A percentile compares a stretch with the other conserved stretches of the same genome.
Evolutionary conservation across 2,888 invertebrate genomes (phyloP).

Genomic region (Cheilosia vernalis): DNA sequence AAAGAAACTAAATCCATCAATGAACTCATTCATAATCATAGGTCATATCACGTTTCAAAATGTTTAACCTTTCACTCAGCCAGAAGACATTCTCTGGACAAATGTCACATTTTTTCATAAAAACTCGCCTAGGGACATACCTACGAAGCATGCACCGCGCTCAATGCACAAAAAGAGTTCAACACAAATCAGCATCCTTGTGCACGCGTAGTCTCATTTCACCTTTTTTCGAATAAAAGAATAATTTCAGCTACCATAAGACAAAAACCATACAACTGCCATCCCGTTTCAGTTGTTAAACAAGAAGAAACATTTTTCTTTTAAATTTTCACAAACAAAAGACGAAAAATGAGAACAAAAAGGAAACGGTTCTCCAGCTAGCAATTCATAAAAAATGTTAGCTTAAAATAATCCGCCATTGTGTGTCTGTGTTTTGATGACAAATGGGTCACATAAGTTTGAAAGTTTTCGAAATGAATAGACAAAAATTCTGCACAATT

Average conservation of each 20-base stretch:
- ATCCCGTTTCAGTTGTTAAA: constrained; percentile 9
- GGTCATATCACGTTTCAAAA: constrained; percentile 5
- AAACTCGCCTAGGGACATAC: constrained; percentile 23
- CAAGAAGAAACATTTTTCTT: constrained; percentile 43
- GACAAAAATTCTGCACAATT: neutral
- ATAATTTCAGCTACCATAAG: constrained; percentile 1
- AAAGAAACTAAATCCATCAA: neutral
- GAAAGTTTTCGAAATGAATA: neutral
- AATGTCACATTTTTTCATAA: constrained; percentile 11
- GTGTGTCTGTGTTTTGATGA: constrained; percentile 26
- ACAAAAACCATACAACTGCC: neutral
- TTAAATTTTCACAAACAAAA: constrained; percentile 48
- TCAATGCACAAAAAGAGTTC: neutral
- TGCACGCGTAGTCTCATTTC: constrained; percentile 2
- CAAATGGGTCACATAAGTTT: constrained; percentile 58
- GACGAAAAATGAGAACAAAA: constrained; percentile 34
- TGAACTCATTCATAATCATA: neutral
- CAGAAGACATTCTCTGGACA: constrained; percentile 10
- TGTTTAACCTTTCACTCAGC: constrained; percentile 7
- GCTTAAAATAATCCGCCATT: constrained; percentile 39
- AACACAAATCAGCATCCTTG: constrained; percentile 11
- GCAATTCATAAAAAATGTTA: constrained; percentile 25
- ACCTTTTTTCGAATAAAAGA: constrained; percentile 9
- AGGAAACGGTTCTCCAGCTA: constrained; percentile 8
- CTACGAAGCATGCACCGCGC: neutral